Conservation (phyloP, 2,113 vertebrate genomes). For the Lonchura striata region DNA sequence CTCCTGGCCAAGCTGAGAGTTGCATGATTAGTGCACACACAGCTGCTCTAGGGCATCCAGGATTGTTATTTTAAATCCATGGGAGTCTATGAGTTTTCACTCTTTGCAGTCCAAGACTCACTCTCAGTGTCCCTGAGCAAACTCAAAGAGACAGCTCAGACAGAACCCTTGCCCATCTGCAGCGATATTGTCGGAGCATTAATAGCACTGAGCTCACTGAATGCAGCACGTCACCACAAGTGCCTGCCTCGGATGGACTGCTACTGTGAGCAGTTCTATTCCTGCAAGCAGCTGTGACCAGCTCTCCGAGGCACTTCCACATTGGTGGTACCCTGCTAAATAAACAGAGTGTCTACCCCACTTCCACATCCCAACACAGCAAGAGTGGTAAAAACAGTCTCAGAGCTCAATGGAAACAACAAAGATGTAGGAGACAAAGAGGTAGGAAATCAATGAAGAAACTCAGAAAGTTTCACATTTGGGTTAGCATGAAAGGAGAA, state of each 20-base stretch:
- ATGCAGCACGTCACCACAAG: neutral
- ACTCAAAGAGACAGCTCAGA: neutral
- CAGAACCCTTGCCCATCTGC: neutral
- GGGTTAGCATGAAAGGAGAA: slow-evolving; percentile 16
- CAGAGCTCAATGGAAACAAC: neutral
- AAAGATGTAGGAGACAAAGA: slow-evolving; percentile 9
- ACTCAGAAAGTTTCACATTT: neutral
- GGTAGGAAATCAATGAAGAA: slow-evolving; percentile 34
- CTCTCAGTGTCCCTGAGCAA: neutral
- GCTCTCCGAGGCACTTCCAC: neutral
- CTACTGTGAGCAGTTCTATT: slow-evolving; percentile 17
- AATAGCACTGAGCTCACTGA: neutral
- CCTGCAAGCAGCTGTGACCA: neutral
- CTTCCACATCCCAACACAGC: slow-evolving; percentile 1
- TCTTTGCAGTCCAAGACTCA: neutral
- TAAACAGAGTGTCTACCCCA: neutral
- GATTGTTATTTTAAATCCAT: neutral
- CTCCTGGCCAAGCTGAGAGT: neutral
- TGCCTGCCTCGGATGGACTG: neutral
- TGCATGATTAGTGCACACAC: neutral
- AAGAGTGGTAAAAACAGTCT: neutral
- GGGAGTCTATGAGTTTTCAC: neutral
- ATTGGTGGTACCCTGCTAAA: neutral
- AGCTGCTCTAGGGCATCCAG: neutral
- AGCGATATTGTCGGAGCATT: neutral